phyloP scores from a whole-genome alignment of 1,140 invertebrate genomes.

The Cherax quadricarinatus region DNA sequence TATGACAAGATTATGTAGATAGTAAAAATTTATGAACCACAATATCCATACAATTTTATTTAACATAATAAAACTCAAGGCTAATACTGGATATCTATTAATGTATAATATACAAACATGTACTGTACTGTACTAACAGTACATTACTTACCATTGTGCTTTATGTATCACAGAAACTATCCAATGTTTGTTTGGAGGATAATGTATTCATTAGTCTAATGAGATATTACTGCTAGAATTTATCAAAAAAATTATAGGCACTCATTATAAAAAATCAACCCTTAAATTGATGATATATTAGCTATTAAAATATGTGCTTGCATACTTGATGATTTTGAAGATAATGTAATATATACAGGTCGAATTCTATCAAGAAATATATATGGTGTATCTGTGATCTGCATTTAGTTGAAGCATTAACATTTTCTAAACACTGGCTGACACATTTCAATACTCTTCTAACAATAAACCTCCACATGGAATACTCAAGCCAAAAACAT shows the following conservation, averaged over 20 bases:
- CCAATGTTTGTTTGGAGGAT: slow-evolving; percentile 51
- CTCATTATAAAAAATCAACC: slow-evolving; percentile 56
- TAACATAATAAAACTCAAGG: slow-evolving; percentile 53
- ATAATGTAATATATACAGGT: neutral
- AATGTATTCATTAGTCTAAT: slow-evolving; percentile 46
- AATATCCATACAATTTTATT: slow-evolving; percentile 35
- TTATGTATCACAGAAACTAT: slow-evolving; percentile 70
- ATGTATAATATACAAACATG: slow-evolving; percentile 61
- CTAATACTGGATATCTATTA: slow-evolving; percentile 68
- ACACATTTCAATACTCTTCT: neutral
- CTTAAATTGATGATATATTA: slow-evolving; percentile 44
- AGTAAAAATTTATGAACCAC: slow-evolving; percentile 30
- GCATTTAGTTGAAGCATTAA: slow-evolving; percentile 21
- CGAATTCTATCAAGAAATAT: slow-evolving; percentile 4
- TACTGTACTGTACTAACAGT: slow-evolving; percentile 59
- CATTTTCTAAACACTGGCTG: neutral
- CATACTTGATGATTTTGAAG: neutral
- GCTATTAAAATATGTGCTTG: slow-evolving; percentile 20
- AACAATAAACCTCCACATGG: neutral
- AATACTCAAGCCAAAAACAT: neutral
- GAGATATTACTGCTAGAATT: slow-evolving; percentile 41
- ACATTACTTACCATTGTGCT: slow-evolving; percentile 68
- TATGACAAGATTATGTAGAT: slow-evolving; percentile 17
- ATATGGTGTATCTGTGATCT: slow-evolving; percentile 26
- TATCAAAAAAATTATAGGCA: slow-evolving; percentile 62